Percentiles rank a stretch among this genome's conserved stretches.
Conservation (phyloP, 1,140 invertebrate species). For the Berghia stephanieae region DNA sequence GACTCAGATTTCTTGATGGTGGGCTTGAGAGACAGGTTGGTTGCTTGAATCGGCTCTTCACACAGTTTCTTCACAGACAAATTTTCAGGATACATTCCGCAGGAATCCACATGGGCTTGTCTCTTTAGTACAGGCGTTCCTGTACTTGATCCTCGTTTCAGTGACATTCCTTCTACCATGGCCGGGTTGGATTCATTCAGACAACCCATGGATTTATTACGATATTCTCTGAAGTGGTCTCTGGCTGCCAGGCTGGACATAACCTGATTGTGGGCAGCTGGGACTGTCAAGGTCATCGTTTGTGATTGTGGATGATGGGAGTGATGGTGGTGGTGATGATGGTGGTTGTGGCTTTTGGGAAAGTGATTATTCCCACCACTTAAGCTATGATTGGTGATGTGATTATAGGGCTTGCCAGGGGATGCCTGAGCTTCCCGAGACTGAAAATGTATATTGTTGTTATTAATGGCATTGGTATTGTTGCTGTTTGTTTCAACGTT, state of each 20-base stretch:
- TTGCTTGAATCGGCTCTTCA: slow-evolving; percentile 24
- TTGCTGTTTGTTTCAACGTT: background rate
- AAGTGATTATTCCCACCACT: background rate
- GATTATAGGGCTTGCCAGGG: no score
- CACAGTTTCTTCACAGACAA: background rate
- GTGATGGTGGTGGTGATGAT: slow-evolving; percentile 25
- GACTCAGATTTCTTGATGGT: slow-evolving; percentile 26
- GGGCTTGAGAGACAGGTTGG: slow-evolving; percentile 24
- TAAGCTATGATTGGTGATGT: no score
- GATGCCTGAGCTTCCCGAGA: no score
- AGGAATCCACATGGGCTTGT: slow-evolving; percentile 30
- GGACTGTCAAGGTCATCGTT: slow-evolving; percentile 22
- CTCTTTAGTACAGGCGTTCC: slow-evolving; percentile 33
- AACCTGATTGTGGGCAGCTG: slow-evolving; percentile 18
- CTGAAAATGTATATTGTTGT: no score
- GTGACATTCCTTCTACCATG: background rate
- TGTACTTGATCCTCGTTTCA: slow-evolving; percentile 35
- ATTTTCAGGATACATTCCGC: slow-evolving; percentile 23
- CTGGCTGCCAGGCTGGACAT: slow-evolving; percentile 5
- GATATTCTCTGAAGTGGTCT: slow-evolving; percentile 20
- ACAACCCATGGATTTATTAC: slow-evolving; percentile 22
- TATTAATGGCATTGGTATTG: background rate
- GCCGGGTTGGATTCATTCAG: slow-evolving; percentile 9
- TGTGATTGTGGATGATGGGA: background rate
- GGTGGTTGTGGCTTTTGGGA: background rate